Evolutionary conservation across 2,888 invertebrate genomes (phyloP).

Genomic region (Neoascia interrupta): DNA sequence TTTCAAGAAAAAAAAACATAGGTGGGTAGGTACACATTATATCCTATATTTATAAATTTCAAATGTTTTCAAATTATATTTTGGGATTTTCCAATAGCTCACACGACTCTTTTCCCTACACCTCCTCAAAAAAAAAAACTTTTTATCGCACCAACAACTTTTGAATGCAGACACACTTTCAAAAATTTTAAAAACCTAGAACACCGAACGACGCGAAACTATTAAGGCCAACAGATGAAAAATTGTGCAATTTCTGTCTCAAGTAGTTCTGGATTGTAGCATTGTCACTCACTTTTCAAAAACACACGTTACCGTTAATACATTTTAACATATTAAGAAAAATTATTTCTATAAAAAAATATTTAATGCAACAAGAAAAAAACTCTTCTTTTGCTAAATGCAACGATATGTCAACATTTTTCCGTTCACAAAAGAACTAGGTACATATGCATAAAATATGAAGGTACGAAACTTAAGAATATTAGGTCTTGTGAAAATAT

Average conservation of each 20-base stretch:
- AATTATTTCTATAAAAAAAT: too few species aligned
- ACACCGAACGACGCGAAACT: slow-evolving; percentile 23
- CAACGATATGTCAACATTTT: slow-evolving; percentile 4
- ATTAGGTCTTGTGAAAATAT: too few species aligned
- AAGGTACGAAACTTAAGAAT: too few species aligned
- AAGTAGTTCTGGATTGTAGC: not conserved
- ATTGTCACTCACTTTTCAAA: slow-evolving; percentile 42
- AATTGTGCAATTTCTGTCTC: slow-evolving; percentile 37
- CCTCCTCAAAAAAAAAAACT: too few species aligned
- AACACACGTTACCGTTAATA: not conserved
- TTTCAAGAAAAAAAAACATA: slow-evolving; percentile 6
- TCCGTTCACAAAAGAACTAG: too few species aligned
- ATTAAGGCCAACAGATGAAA: slow-evolving; percentile 45
- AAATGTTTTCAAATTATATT: slow-evolving; percentile 35
- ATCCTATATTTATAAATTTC: too few species aligned
- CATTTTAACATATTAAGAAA: slow-evolving; percentile 1
- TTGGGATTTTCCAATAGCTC: slow-evolving; percentile 51
- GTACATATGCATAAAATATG: too few species aligned
- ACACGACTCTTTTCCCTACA: not conserved
- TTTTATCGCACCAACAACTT: too few species aligned
- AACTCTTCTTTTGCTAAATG: slow-evolving; percentile 1
- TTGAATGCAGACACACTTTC: too few species aligned
- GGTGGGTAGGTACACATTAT: too few species aligned
- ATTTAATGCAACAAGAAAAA: too few species aligned
- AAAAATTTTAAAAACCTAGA: slow-evolving; percentile 19